These are phyloP conservation scores for Pachyramphus minor DNA, from an alignment of 2,113 vertebrate species.

Conservation along the genomic window DNA sequence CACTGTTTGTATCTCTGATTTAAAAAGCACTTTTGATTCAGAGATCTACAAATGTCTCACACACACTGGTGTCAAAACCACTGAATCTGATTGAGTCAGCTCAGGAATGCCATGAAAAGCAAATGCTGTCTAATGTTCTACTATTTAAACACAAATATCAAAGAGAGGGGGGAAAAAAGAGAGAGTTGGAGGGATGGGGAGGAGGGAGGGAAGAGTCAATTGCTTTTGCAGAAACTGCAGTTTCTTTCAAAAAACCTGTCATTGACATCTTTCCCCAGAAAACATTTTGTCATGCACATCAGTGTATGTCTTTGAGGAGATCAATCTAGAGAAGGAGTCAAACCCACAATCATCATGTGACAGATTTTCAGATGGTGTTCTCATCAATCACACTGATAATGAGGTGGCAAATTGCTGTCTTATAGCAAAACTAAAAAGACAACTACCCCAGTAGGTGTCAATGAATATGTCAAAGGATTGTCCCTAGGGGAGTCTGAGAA, in stretches of 20 bases:
- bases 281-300: slow-evolving; percentile 61
- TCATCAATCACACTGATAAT: slow-evolving; percentile 78
- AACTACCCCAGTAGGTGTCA: slow-evolving; percentile 65
- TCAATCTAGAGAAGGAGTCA: slow-evolving; percentile 37
- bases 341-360: slow-evolving; percentile 57
- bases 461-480: slow-evolving; percentile 66
- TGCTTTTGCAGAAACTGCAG: slow-evolving; percentile 70
- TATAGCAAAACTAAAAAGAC: slow-evolving; percentile 71
- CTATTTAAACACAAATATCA: slow-evolving; percentile 55
- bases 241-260: slow-evolving; percentile 75
- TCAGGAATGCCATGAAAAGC: slow-evolving; percentile 5
- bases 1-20: neutral
- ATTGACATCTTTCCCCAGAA: slow-evolving; percentile 1
- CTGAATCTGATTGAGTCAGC: neutral
- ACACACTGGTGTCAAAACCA: neutral
- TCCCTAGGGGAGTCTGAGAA: slow-evolving; percentile 51
- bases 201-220: slow-evolving; percentile 35
- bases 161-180: neutral
- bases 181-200: neutral
- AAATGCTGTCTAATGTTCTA: slow-evolving; percentile 32
- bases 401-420: slow-evolving; percentile 81
- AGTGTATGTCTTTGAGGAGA: slow-evolving; percentile 37
- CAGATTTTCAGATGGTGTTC: slow-evolving; percentile 50
- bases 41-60: neutral
- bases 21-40: neutral